Evolutionary conservation across 2,888 invertebrate genomes (phyloP), one percentile per base, ranked within the genome.

Genomic region (Acanthosepion lycidas): DNA sequence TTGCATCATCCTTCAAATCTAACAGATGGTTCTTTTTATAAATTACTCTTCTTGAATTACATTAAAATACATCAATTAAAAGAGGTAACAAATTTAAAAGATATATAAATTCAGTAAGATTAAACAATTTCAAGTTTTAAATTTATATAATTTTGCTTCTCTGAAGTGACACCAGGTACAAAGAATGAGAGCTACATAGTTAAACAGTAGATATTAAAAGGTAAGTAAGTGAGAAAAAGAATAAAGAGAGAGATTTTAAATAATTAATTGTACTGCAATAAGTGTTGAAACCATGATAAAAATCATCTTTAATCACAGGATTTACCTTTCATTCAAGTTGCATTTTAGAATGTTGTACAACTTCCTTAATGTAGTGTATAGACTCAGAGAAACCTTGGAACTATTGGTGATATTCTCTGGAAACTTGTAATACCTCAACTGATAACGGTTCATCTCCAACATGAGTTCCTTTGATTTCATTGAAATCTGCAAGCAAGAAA

Each of bases 361-460:
- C 91, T 95, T 96, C 55, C 96, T 94, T 12, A 97, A 95, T 23
- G 96, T 95, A 93, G 97, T 96, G 95, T 96, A 97, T 6, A 97
- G 96, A 28, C 95, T 95, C 1, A 97, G 96, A 0, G 97, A 96
- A 12, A 96, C 95, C 8, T 95, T 95, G 94, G 97, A 96, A 94
- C 96, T 96, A 42, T 95, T 95, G 59, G 95, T 96, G 91, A 97
- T 96, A 95, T 97, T 97, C 48, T 96, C 96, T 0, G 95, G 94
- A 95, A 95, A 97, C 92, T 95, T 96, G 95, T 96, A 96, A 95
- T 97, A 97, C 9, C 96, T 95, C 51, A 96, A 95, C 96, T 96
- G 97, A 95, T 97, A 97, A 42, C 95, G 95, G 95, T 97, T 97
- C 96, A 97, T 96, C 94, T 96, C 95, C 91, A 96, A 95, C 96